Evolutionary conservation across 2,888 invertebrate species (phyloP).

Genomic region (Acleris literana): DNA sequence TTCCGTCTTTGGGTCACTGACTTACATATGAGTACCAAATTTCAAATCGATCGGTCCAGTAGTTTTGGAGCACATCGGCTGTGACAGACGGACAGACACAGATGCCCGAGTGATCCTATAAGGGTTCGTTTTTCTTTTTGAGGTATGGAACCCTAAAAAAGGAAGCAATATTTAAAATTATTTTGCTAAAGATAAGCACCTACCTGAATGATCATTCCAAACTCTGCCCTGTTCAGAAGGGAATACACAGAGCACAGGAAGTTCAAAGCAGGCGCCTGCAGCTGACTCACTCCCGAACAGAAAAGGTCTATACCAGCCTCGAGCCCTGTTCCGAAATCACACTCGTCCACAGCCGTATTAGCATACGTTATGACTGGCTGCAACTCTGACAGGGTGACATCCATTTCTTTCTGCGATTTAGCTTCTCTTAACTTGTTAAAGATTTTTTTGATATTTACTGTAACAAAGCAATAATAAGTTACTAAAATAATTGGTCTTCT

Average conservation of each 20-base stretch:
- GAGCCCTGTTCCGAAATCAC: conserved; percentile 96
- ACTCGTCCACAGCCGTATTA: conserved; percentile 96
- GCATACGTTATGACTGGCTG: conserved; percentile 93
- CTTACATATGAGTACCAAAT: too few species aligned
- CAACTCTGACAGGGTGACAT: conserved; percentile 86
- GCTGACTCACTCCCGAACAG: conserved; percentile 86
- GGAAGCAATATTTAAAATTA: neutral
- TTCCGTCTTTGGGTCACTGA: too few species aligned
- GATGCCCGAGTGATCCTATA: too few species aligned
- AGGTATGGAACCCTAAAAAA: too few species aligned
- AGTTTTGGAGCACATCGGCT: too few species aligned
- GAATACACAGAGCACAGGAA: conserved; percentile 90
- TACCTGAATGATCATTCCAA: conserved; percentile 88
- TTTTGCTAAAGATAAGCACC: conserved; percentile 10
- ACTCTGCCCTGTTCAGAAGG: conserved; percentile 88
- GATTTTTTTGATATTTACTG: conserved; percentile 87
- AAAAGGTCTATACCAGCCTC: conserved; percentile 95
- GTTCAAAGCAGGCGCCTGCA: conserved; percentile 86
- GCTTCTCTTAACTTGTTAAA: conserved; percentile 86
- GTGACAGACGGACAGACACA: too few species aligned
- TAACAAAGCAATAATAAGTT: conserved; percentile 43
- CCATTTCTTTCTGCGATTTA: conserved; percentile 82
- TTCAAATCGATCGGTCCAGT: too few species aligned
- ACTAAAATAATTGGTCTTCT: too few species aligned
- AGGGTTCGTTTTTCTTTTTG: too few species aligned